Evolutionary conservation across 2,797 vertebrate species (phyloP).

Genomic region (Rhinophrynus dorsalis): DNA sequence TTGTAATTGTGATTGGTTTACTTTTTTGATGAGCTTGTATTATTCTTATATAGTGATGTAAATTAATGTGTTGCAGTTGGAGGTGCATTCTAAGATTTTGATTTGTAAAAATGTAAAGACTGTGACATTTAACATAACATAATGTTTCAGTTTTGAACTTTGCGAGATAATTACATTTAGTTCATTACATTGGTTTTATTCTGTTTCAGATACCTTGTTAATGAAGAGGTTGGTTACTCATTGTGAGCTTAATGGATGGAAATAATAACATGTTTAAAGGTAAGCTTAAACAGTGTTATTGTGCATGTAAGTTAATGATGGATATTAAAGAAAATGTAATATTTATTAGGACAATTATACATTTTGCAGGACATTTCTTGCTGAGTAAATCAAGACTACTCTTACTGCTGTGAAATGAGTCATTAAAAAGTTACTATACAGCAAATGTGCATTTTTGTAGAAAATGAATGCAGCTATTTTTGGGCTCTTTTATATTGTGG

Average conservation of each 20-base stretch:
- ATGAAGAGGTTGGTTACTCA: too few relatives aligned
- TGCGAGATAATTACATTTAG: constrained; percentile 37
- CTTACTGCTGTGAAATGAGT: too few relatives aligned
- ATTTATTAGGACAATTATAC: too few relatives aligned
- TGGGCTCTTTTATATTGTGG: too few relatives aligned
- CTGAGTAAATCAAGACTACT: too few relatives aligned
- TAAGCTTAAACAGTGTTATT: not conserved
- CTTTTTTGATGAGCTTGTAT: constrained; percentile 92
- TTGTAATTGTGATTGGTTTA: constrained; percentile 94
- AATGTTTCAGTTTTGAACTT: not conserved
- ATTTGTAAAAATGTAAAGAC: not conserved
- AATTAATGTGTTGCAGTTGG: constrained; percentile 66
- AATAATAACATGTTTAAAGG: not conserved
- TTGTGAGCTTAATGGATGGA: not conserved
- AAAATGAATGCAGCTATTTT: too few relatives aligned
- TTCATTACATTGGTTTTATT: constrained; percentile 64
- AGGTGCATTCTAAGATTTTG: constrained; percentile 76
- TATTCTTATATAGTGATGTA: constrained; percentile 67
- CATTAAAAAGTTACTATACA: too few relatives aligned
- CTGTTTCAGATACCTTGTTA: constrained; percentile 57
- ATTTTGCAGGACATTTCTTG: too few relatives aligned
- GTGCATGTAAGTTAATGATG: too few relatives aligned
- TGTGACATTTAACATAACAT: not conserved
- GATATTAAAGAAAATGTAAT: too few relatives aligned
- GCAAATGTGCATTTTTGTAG: too few relatives aligned